Evolutionary conservation across 2,888 invertebrate species (phyloP), one percentile per base, ranked within the genome.

Genomic region (Stenoptilia bipunctidactyla): DNA sequence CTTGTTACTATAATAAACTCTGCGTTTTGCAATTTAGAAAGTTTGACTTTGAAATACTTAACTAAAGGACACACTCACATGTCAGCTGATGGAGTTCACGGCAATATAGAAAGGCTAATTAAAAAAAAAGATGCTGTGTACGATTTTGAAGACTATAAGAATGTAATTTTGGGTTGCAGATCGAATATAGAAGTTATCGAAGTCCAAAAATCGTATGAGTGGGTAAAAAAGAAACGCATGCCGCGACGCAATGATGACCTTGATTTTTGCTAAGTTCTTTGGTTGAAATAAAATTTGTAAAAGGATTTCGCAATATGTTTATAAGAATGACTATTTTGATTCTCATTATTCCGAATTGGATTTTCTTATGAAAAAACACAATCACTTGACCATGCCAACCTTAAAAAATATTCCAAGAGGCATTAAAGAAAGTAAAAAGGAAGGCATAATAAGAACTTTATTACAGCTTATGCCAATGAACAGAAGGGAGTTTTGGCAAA

Each of bases 141-240:
- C 36, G 36, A 35, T 35, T 35, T 35, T 35, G 36, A 35, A 35
- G 36, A 35, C 36, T 35, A 35, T 13, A 35, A 35, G 36, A 35
- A 35, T 35, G 36, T 35, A 35, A 35, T 35, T 35, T 35, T 35
- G 36, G 36, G 36, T 35, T 35, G 36, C 36, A 35, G 36, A 35
- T 35, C 36, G 36, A 35, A 35, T 35, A 35, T 35, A 13, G 36
- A 35, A 35, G 36, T 35, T 35, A 35, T 35, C 14, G 36, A 35
- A 13, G 36, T 35, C 36, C 36, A 35, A 35, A 35, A 35, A 35
- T 35, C 36, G 36, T 35, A 35, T 35, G 36, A 35, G 36, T 35
- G 36, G 36, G 14, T 35, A 35, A 35, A 35, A 35, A 35, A 35
- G 36, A 35, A 35, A 35, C 14, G 36, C 36, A 35, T 35, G 15